Evolutionary conservation across 2,888 invertebrate genomes (phyloP).

Genomic region (Mycogona germanica): DNA sequence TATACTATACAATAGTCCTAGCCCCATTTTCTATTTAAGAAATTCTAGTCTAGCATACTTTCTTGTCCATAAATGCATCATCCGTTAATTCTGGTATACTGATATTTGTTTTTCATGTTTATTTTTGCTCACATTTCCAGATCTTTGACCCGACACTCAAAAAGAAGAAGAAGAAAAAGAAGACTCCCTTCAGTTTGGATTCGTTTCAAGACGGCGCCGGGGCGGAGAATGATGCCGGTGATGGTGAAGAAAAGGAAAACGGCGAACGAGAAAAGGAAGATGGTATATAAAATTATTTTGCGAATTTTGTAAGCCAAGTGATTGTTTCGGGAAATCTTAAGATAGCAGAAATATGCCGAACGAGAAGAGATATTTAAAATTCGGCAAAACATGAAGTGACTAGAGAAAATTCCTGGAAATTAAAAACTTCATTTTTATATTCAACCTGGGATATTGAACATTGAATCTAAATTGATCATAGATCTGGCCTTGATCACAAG

Average conservation of each 20-base stretch:
- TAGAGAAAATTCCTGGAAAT: no score
- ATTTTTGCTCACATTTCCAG: constrained; percentile 33
- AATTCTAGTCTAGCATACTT: no score
- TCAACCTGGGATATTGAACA: no score
- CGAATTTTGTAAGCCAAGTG: not conserved
- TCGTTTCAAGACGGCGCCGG: constrained; percentile 50
- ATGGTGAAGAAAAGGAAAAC: constrained; percentile 23
- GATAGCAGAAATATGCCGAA: no score
- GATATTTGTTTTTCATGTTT: not conserved
- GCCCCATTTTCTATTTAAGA: no score
- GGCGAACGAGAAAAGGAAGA: constrained; percentile 35
- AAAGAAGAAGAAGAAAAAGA: constrained; percentile 94
- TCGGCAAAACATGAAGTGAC: no score
- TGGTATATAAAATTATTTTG: constrained; percentile 19
- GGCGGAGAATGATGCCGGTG: constrained; percentile 35
- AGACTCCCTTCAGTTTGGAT: constrained; percentile 84
- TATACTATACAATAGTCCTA: no score
- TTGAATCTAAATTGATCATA: no score
- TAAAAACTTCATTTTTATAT: constrained; percentile 29
- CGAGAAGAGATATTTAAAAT: no score
- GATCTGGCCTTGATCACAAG: no score
- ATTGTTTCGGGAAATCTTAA: not conserved
- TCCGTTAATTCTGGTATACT: not conserved
- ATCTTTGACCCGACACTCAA: constrained; percentile 73
- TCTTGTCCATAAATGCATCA: not conserved